These are phyloP conservation scores for Willowsia nigromaculata DNA, from an alignment of 2,888 invertebrate genomes.

Conservation along the genomic window DNA sequence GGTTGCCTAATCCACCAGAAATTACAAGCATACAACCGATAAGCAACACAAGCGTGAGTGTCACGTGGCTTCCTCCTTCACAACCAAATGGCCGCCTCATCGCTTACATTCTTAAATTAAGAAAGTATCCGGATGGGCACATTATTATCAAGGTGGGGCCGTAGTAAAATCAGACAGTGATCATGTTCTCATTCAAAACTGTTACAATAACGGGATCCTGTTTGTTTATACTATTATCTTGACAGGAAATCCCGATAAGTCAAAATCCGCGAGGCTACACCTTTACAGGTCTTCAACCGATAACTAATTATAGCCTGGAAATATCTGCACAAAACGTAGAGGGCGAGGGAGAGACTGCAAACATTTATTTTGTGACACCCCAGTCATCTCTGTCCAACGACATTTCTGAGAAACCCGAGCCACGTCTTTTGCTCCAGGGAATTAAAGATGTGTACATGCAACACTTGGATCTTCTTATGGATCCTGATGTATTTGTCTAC, in stretches of 20 bases:
- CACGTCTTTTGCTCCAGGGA: slow-evolving; percentile 76
- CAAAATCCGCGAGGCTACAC: slow-evolving; percentile 77
- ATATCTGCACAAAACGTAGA: slow-evolving; percentile 77
- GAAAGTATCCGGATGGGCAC: slow-evolving; percentile 71
- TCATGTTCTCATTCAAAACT: background rate
- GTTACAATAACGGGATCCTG: slow-evolving; percentile 19
- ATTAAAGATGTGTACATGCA: slow-evolving; percentile 76
- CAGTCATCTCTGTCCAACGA: slow-evolving; percentile 75
- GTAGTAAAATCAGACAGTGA: background rate
- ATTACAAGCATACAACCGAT: slow-evolving; percentile 77
- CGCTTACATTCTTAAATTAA: slow-evolving; percentile 76
- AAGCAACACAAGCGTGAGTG: slow-evolving; percentile 76
- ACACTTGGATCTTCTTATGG: slow-evolving; percentile 74
- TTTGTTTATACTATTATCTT: background rate
- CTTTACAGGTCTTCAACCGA: slow-evolving; percentile 76
- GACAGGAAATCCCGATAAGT: slow-evolving; percentile 76
- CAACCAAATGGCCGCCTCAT: slow-evolving; percentile 77
- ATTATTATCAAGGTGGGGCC: slow-evolving; percentile 75
- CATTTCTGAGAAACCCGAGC: slow-evolving; percentile 72
- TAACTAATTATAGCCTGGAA: slow-evolving; percentile 77
- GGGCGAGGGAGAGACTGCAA: slow-evolving; percentile 77
- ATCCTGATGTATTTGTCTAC: slow-evolving; percentile 73
- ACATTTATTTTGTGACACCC: slow-evolving; percentile 75
- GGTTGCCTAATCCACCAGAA: slow-evolving; percentile 76
- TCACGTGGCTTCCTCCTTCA: slow-evolving; percentile 78